These are phyloP conservation scores for Paradoxurus hermaphroditus DNA, from an alignment of 2,113 vertebrate genomes.

Conservation along the genomic window DNA sequence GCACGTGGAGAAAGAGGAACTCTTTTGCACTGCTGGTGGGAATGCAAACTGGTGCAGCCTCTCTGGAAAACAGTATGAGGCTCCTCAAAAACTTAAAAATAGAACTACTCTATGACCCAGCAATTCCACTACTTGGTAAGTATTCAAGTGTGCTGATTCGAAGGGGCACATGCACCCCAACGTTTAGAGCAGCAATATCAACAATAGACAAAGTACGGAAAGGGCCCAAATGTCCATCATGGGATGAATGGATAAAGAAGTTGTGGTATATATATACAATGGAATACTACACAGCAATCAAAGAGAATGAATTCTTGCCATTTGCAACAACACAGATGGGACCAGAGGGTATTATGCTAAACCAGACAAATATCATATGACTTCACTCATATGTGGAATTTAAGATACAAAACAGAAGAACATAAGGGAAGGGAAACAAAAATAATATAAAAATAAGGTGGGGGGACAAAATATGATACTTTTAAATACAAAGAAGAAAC, in stretches of 20 bases:
- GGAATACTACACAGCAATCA: not conserved
- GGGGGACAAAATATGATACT: too few relatives aligned
- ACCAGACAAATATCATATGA: not conserved
- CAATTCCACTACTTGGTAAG: not conserved
- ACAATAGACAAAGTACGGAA: not conserved
- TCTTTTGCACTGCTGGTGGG: too few relatives aligned
- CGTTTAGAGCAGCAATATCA: not conserved
- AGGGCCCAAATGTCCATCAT: not conserved
- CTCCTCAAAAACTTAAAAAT: too few relatives aligned
- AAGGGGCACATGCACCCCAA: not conserved
- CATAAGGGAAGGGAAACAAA: not conserved
- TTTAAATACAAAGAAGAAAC: too few relatives aligned
- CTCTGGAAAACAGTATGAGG: too few relatives aligned
- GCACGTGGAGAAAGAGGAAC: too few relatives aligned
- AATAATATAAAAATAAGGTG: too few relatives aligned
- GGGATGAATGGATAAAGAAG: not conserved
- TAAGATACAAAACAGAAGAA: too few relatives aligned
- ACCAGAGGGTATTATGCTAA: not conserved
- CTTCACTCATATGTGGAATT: too few relatives aligned
- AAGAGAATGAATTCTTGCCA: not conserved
- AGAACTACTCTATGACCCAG: not conserved
- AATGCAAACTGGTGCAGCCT: too few relatives aligned
- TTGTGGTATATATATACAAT: not conserved
- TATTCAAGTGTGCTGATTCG: not conserved
- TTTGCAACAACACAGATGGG: not conserved